These are phyloP conservation scores for Tachypleus tridentatus DNA, from an alignment of 1,140 invertebrate genomes.

Conservation along the genomic window DNA sequence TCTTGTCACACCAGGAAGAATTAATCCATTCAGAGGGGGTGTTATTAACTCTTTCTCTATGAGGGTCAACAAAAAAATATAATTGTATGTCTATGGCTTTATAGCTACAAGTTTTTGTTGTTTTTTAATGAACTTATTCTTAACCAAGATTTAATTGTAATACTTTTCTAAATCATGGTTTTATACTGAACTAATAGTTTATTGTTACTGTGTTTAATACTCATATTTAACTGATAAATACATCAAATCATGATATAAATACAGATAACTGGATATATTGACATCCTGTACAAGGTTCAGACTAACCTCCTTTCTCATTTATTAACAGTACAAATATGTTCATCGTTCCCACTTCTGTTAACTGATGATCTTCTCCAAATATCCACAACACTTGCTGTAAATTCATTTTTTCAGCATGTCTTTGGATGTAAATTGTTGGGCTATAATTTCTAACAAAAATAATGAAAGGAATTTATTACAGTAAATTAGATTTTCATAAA, in stretches of 20 bases:
- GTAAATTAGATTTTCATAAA: no score
- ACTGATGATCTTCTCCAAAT: conserved; percentile 80
- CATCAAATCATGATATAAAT: no score
- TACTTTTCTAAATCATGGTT: no score
- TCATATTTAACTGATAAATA: no score
- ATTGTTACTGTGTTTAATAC: no score
- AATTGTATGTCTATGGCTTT: neutral
- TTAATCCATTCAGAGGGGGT: conserved; percentile 43
- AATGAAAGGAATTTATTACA: no score
- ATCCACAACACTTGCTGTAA: conserved; percentile 97
- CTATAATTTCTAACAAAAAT: conserved; percentile 39
- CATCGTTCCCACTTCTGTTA: conserved; percentile 99
- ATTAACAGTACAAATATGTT: conserved; percentile 87
- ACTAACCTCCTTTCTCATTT: conserved; percentile 72
- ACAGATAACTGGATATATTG: no score
- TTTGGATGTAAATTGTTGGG: conserved; percentile 45
- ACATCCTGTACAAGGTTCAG: neutral
- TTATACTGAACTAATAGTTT: no score
- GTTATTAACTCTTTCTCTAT: conserved; percentile 42
- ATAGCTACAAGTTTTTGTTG: neutral
- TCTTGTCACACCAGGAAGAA: conserved; percentile 86
- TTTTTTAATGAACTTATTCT: no score
- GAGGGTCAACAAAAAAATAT: conserved; percentile 15
- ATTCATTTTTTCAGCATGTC: conserved; percentile 59
- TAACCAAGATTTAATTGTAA: no score